Percentiles rank a stretch among this genome's conserved stretches.
phyloP scores from a whole-genome alignment of 2,888 invertebrate species.

The Andrena dorsata region DNA sequence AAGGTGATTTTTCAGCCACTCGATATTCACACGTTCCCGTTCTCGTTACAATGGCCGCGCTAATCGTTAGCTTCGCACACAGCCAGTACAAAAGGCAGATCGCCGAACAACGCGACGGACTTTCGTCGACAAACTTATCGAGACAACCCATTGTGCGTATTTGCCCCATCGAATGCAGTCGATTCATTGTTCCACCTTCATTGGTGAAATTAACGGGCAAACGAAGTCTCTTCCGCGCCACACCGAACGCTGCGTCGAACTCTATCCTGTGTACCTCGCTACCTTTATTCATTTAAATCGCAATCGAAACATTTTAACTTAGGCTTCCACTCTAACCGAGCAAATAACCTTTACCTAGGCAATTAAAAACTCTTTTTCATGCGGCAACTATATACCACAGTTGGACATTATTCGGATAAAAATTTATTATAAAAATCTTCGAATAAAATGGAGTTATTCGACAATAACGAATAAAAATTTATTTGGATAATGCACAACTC shows the following conservation, averaged over 20 bases:
- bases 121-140: constrained; percentile 49
- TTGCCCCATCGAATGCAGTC: constrained; percentile 25
- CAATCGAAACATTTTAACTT: not conserved
- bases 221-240: not conserved
- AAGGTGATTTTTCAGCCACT: constrained; percentile 1
- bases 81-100: constrained; percentile 29
- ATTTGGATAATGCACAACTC: no score
- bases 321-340: not conserved
- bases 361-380: no score
- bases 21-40: constrained; percentile 40
- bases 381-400: no score
- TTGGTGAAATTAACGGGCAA: constrained; percentile 54
- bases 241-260: constrained; percentile 7
- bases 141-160: constrained; percentile 46
- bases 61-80: constrained; percentile 31
- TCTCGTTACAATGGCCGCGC: constrained; percentile 15
- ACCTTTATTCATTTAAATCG: constrained; percentile 31
- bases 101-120: constrained; percentile 45
- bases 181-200: constrained; percentile 37
- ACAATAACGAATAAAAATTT: no score
- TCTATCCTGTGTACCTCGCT: constrained; percentile 16
- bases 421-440: no score
- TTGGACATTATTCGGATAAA: no score
- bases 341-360: no score
- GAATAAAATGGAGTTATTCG: no score